Evolutionary conservation across 2,888 invertebrate genomes (phyloP).

Genomic region (Eilema griseolum): DNA sequence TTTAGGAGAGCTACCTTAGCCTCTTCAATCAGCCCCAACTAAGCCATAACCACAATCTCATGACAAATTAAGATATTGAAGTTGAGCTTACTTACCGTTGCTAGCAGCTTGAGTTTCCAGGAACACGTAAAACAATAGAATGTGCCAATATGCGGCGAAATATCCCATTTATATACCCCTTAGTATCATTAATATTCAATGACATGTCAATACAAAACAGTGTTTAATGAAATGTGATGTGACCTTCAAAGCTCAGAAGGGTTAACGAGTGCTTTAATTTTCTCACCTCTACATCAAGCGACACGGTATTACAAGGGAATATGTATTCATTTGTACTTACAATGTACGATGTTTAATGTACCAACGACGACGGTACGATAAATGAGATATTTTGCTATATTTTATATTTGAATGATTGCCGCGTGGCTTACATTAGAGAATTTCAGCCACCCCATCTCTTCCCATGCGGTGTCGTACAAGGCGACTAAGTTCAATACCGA

Average conservation of each 20-base stretch:
- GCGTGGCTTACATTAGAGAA: too few species aligned
- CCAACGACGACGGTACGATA: not conserved
- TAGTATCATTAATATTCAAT: conserved; percentile 69
- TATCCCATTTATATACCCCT: conserved; percentile 64
- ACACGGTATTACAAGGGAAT: conserved; percentile 5
- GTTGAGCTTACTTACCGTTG: conserved; percentile 43
- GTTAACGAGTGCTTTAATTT: conserved; percentile 14
- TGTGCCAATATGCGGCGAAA: conserved; percentile 48
- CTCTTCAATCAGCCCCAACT: too few species aligned
- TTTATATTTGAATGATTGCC: too few species aligned
- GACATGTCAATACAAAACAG: conserved; percentile 57
- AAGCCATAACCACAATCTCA: too few species aligned
- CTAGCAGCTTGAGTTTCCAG: conserved; percentile 30
- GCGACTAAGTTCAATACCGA: too few species aligned
- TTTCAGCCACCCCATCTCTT: too few species aligned
- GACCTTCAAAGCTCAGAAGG: conserved; percentile 29
- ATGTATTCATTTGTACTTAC: not conserved
- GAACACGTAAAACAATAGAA: conserved; percentile 42
- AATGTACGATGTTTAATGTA: not conserved
- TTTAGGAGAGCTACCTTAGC: too few species aligned
- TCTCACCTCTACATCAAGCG: conserved; percentile 20
- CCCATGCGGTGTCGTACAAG: too few species aligned
- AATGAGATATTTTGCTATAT: too few species aligned
- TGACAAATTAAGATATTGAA: not conserved
- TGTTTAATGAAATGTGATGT: conserved; percentile 53